Evolutionary conservation across 2,888 invertebrate species (phyloP), one percentile per base, ranked within the genome.

Genomic region (Drosophila lacicola): DNA sequence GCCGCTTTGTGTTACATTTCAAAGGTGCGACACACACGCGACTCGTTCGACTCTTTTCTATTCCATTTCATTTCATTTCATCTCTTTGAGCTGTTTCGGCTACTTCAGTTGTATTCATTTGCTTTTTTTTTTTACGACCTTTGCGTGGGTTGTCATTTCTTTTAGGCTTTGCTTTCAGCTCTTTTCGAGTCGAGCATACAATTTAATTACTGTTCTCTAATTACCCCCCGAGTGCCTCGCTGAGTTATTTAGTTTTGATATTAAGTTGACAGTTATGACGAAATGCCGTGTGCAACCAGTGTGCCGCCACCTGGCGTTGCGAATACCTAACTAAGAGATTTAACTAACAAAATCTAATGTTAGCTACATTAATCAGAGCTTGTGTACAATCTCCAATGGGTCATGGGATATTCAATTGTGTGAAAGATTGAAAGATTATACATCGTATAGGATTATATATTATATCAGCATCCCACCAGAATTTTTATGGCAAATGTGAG

Each of bases 191-290:
- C 36, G 53, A 57, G 61, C 68, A 63, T 70, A 82, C 85, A 71
- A 66, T 76, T 77, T 87, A 88, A 83, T 83, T 88, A 83, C 70
- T 54, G 55, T 46, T 51, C 56, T 50, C 74, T 83, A 87, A 83
- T 86, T 86, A 80, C 73, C 54, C 51, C 47, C 49, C 78, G 78
- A 88, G 89, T 83, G 87, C 80, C 75, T 74, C 41, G 44, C 41
- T 83, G 88, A 83, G 56, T 84, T 83, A 88, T 88, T 68, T 47
- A 44, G 50, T 70, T 88, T 76, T 87, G 81, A 88, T 86, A 74
- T 73, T 62, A 81, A 81, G 79, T 78, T 86, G 86, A 86, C 89
- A 87, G 71, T 81, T 80, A 79, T 76, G 88, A 82, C 75, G 80
- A 66, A 70, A 82, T 76, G 74, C 25, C 77, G 63, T 78, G 77